Percentiles rank a stretch among this genome's conserved stretches.
Evolutionary conservation across 2,113 vertebrate species (phyloP).

Genomic region (Thalassarche chlororhynchos): DNA sequence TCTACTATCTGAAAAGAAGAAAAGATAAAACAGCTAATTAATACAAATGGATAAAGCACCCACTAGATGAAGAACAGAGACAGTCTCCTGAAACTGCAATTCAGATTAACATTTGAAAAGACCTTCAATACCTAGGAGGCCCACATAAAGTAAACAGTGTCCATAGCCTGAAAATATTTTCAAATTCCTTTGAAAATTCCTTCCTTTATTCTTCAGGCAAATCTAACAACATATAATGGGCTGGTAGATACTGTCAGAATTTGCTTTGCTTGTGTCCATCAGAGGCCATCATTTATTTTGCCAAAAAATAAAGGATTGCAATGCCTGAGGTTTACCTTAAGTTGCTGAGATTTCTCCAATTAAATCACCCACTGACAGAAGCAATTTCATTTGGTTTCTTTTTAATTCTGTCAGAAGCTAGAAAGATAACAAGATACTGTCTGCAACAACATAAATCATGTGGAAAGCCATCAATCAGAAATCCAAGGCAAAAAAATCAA

Average conservation of each 20-base stretch:
- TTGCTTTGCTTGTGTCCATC: not conserved
- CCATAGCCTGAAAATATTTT: not conserved
- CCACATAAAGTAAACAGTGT: not conserved
- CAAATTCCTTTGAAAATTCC: constrained; percentile 6
- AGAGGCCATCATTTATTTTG: constrained; percentile 49
- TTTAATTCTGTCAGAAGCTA: constrained; percentile 50
- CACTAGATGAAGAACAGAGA: not conserved
- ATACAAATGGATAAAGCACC: not conserved
- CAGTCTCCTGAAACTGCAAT: not conserved
- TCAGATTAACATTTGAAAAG: constrained; percentile 43
- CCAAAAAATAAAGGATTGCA: constrained; percentile 18
- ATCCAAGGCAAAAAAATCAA: not conserved
- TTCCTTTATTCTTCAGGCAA: constrained; percentile 2
- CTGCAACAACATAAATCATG: constrained; percentile 50
- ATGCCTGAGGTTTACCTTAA: constrained; percentile 52
- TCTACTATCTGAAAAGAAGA: not conserved
- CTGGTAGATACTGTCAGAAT: not conserved
- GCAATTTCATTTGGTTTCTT: constrained; percentile 52
- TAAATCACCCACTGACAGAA: constrained; percentile 70
- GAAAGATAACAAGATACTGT: constrained; percentile 54
- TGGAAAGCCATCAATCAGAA: constrained; percentile 52
- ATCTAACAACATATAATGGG: not conserved
- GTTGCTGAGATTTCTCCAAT: constrained; percentile 53
- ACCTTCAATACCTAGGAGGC: not conserved
- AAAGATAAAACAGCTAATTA: not conserved